Percentiles rank a stretch among this genome's conserved stretches.
Conservation (phyloP, 64 coral and sea anemone genomes). For the Pocillopora verrucosa region DNA sequence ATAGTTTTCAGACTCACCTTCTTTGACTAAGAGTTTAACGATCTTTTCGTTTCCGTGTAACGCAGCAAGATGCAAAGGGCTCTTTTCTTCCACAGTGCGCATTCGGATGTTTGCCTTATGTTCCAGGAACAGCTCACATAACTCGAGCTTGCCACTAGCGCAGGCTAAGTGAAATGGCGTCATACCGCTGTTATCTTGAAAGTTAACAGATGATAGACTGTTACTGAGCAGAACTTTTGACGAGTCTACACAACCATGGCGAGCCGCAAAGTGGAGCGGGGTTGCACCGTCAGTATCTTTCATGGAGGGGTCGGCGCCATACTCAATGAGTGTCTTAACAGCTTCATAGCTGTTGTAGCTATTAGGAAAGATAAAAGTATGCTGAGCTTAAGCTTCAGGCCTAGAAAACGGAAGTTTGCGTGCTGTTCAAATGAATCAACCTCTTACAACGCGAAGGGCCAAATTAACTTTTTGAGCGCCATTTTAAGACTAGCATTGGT, state of each 20-base stretch:
- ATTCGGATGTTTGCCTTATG: conserved; percentile 31
- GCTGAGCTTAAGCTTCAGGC: too few species aligned
- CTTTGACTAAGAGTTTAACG: conserved; percentile 52
- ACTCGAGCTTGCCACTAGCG: conserved; percentile 40
- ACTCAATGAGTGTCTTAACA: conserved; percentile 47
- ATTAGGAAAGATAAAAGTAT: not conserved
- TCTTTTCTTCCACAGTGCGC: conserved; percentile 36
- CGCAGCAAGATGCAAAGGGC: conserved; percentile 66
- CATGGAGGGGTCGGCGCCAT: conserved; percentile 60
- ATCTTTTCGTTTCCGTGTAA: conserved; percentile 46
- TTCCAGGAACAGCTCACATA: conserved; percentile 62
- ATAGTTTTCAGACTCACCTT: conserved; percentile 32
- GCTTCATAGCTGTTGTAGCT: conserved; percentile 71
- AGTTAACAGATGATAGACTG: conserved; percentile 51
- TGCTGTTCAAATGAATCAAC: too few species aligned
- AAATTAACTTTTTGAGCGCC: too few species aligned
- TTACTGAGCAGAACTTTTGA: conserved; percentile 45
- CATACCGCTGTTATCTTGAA: conserved; percentile 50
- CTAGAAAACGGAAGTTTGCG: too few species aligned
- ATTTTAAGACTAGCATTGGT: too few species aligned
- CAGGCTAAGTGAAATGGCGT: conserved; percentile 80
- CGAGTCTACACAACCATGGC: conserved; percentile 45
- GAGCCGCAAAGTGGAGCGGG: conserved; percentile 74
- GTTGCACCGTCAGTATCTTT: conserved; percentile 57
- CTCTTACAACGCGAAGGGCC: too few species aligned